Evolutionary conservation across 2,797 vertebrate species (phyloP).

Genomic region (Botia kubotai): DNA sequence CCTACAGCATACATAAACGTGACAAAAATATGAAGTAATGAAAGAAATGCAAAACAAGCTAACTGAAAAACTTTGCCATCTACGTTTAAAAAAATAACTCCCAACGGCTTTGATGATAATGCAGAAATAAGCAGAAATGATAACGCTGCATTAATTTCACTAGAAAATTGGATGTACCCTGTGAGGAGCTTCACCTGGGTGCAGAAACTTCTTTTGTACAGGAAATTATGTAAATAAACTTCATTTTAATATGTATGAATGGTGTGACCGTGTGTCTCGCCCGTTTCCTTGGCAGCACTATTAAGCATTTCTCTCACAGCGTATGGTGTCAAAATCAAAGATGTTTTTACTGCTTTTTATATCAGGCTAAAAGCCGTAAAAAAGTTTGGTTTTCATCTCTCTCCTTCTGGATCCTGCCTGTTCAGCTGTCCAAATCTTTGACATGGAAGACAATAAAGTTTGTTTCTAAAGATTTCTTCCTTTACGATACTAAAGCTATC

Average conservation of each 20-base stretch:
- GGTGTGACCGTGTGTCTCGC: neutral
- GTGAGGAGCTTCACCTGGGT: conserved; percentile 17
- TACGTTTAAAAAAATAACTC: neutral
- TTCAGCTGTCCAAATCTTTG: too few species aligned
- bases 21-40: neutral
- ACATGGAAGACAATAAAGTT: too few species aligned
- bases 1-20: neutral
- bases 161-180: conserved; percentile 10
- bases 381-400: neutral
- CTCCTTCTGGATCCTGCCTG: too few species aligned
- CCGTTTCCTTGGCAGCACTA: neutral
- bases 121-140: neutral
- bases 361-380: neutral
- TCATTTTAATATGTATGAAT: conserved; percentile 30
- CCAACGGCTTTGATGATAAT: neutral
- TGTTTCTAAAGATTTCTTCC: neutral
- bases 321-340: conserved; percentile 6
- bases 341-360: conserved; percentile 3
- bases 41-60: neutral
- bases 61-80: neutral
- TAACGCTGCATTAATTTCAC: conserved; percentile 15
- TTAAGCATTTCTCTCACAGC: neutral
- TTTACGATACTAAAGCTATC: conserved; percentile 7
- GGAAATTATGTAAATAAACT: conserved; percentile 33
- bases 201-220: neutral